Evolutionary conservation across 1,140 invertebrate species (phyloP), one percentile per base, ranked within the genome.

Genomic region (Drepana arcuata): DNA sequence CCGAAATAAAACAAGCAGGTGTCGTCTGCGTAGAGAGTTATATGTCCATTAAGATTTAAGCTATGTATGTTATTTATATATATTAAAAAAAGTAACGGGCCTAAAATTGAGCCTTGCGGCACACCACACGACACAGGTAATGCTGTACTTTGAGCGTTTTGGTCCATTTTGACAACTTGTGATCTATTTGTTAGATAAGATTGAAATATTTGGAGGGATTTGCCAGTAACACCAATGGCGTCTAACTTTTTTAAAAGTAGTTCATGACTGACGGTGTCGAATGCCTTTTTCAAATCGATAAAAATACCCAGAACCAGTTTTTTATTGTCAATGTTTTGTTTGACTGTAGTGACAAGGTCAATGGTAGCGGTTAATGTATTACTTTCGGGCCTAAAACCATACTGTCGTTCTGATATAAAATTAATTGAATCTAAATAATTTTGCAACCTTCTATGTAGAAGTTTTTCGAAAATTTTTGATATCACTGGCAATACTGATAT

Each of bases 271-370:
- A 35, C 33, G 1, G 15, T 31, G 10, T 16, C 29, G 11, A 31
- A 31, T 0, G 29, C 29, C 10, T 31, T 31, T 31, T 35, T 35
- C 11, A 35, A 25, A 10, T 35, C 33, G 4, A 35, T 35, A 16
- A 27, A 27, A 2, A 35, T n/a, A 9, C 33, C 33, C 2, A 35
- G 24, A 1, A 10, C 24, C n/a, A 35, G 16, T 3, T 35, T 26
- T 16, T 15, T 27, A 2, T 11, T 2, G 10, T 35, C 33, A 9
- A 35, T 34, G 14, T 34, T 34, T 1, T 26, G 2, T 34, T 26
- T 34, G 13, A 34, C 26, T 15, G 25, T 34, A n/a, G 18, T 34
- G 24, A 14, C n/a, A 2, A 34, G 13, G 13, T 34, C 32, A 6
- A 34, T 34, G 1, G 32, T 24, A 11, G 32, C 32, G 1, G 21